phyloP scores from a whole-genome alignment of 2,888 invertebrate genomes.

The Cheiracanthium punctorium region DNA sequence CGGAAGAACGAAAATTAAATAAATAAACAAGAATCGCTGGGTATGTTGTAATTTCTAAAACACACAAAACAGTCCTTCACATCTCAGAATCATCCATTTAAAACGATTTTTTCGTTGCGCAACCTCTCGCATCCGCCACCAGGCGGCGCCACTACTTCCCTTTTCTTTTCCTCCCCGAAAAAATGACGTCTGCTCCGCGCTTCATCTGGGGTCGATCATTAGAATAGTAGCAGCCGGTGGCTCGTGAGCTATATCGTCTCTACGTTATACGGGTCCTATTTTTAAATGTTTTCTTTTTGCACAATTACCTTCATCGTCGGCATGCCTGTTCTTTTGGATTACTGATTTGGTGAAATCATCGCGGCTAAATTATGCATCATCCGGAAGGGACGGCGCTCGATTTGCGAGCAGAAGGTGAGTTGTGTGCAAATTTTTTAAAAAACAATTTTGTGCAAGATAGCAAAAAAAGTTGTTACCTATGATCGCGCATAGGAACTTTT shows the following conservation, averaged over 20 bases:
- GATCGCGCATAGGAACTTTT: too few species aligned
- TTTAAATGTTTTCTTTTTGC: too few species aligned
- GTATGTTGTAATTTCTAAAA: neutral
- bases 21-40: too few species aligned
- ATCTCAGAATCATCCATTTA: neutral
- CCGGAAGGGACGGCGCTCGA: conserved; percentile 54
- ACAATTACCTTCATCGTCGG: too few species aligned
- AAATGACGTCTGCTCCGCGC: neutral
- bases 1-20: too few species aligned
- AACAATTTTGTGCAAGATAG: neutral
- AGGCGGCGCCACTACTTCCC: conserved; percentile 39
- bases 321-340: conserved; percentile 33
- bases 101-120: conserved; percentile 22
- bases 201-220: conserved; percentile 7
- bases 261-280: conserved; percentile 2
- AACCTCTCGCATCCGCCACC: neutral
- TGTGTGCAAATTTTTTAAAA: neutral
- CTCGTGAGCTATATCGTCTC: neutral
- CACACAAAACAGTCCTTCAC: neutral
- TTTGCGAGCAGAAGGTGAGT: conserved; percentile 54
- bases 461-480: too few species aligned
- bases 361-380: conserved; percentile 40
- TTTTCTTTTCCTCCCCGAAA: too few species aligned
- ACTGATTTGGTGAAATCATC: conserved; percentile 17
- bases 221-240: conserved; percentile 22